These are phyloP conservation scores for Promerops cafer DNA, from an alignment of 2,113 vertebrate species.

Conservation along the genomic window DNA sequence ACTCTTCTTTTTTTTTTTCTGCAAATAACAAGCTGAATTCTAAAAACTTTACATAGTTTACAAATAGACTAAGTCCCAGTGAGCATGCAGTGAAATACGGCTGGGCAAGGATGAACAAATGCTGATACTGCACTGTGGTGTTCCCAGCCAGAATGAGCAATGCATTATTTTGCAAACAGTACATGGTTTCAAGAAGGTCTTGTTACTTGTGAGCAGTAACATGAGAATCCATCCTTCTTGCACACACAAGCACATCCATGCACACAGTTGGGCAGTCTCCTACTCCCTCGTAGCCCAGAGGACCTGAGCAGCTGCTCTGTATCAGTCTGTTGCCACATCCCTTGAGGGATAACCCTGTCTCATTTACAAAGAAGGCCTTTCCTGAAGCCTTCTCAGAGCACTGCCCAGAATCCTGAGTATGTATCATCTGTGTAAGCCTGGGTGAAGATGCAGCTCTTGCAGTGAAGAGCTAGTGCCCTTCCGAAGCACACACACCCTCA, in stretches of 20 bases:
- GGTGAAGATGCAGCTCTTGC: not conserved
- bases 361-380: not conserved
- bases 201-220: not conserved
- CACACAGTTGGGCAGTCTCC: not conserved
- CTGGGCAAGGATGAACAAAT: not conserved
- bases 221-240: not conserved
- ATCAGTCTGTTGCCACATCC: not conserved
- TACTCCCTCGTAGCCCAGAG: not conserved
- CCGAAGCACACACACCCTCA: not conserved
- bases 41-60: not conserved
- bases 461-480: not conserved
- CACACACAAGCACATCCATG: not conserved
- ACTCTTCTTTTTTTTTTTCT: not conserved
- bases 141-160: not conserved
- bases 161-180: not conserved
- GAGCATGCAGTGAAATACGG: not conserved
- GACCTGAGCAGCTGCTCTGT: not conserved
- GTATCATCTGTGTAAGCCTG: not conserved
- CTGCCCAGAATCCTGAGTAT: not conserved
- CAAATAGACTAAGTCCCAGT: not conserved
- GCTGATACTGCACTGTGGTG: not conserved
- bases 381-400: not conserved
- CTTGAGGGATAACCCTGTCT: not conserved
- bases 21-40: not conserved
- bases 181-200: not conserved